These are phyloP conservation scores for Noctua comes DNA, from an alignment of 2,888 invertebrate species.

Conservation along the genomic window DNA sequence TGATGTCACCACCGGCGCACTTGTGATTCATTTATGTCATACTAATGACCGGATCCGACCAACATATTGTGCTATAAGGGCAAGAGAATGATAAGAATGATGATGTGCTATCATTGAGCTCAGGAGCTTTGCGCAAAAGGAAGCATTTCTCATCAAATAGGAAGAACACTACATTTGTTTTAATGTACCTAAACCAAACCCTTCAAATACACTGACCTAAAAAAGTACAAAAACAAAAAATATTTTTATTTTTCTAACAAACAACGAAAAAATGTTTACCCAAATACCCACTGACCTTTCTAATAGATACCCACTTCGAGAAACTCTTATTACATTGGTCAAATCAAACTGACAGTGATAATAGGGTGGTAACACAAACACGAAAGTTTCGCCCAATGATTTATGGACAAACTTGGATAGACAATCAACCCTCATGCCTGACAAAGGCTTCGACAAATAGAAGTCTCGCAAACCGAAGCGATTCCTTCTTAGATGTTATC, in stretches of 20 bases:
- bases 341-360: slow-evolving; percentile 30
- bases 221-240: not conserved
- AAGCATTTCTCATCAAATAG: not conserved
- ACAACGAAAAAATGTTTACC: not conserved
- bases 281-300: not conserved
- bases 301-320: not conserved
- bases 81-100: no score
- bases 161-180: not conserved
- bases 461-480: slow-evolving; percentile 12
- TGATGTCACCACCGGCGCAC: no score
- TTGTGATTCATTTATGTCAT: no score
- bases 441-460: slow-evolving; percentile 29
- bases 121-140: not conserved
- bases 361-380: slow-evolving; percentile 27
- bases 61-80: no score
- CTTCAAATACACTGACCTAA: not conserved
- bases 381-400: slow-evolving; percentile 40
- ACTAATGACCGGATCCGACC: no score
- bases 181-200: not conserved
- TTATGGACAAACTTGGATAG: slow-evolving; percentile 48
- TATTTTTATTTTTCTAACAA: not conserved
- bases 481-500: slow-evolving; percentile 37
- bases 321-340: slow-evolving; percentile 23
- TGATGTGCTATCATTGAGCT: not conserved
- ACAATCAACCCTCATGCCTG: slow-evolving; percentile 29